These are phyloP conservation scores for Sciurus vulgaris DNA, from an alignment of 2,797 vertebrate species.

Conservation along the genomic window DNA sequence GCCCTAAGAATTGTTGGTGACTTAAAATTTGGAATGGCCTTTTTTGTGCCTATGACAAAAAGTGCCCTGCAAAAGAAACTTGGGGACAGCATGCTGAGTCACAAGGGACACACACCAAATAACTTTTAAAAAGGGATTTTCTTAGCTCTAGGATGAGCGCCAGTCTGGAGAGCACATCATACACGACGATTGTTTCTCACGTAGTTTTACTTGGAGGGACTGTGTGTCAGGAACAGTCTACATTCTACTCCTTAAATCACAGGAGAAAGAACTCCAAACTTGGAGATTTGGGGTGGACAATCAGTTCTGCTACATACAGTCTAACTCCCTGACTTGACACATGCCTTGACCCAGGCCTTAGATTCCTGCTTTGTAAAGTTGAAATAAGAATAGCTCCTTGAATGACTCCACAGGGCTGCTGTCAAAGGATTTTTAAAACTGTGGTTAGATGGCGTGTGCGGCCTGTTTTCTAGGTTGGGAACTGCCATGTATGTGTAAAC, in stretches of 20 bases:
- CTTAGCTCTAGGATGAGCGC: not conserved
- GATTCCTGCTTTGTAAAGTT: not conserved
- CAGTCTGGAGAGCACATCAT: not conserved
- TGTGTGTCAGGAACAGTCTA: rapidly evolving
- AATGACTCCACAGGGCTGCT: not conserved
- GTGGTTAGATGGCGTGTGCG: not conserved
- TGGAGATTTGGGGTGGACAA: not conserved
- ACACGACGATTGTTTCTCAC: not conserved
- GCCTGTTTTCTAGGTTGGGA: not conserved
- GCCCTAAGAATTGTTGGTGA: not conserved
- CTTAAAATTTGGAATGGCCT: not conserved
- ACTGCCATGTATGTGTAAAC: not conserved
- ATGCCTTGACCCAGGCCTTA: not conserved
- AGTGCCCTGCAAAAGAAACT: not conserved
- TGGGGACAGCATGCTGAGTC: not conserved
- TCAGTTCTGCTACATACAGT: not conserved
- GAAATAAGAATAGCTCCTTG: not conserved
- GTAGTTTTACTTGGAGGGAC: not conserved
- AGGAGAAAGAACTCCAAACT: not conserved
- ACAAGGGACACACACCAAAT: not conserved
- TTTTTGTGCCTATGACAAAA: not conserved
- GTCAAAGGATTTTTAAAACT: not conserved
- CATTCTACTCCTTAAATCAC: not conserved
- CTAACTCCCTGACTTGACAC: not conserved
- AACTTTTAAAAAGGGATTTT: not conserved